phyloP scores from a whole-genome alignment of 2,113 vertebrate species.

The Bos javanicus region DNA sequence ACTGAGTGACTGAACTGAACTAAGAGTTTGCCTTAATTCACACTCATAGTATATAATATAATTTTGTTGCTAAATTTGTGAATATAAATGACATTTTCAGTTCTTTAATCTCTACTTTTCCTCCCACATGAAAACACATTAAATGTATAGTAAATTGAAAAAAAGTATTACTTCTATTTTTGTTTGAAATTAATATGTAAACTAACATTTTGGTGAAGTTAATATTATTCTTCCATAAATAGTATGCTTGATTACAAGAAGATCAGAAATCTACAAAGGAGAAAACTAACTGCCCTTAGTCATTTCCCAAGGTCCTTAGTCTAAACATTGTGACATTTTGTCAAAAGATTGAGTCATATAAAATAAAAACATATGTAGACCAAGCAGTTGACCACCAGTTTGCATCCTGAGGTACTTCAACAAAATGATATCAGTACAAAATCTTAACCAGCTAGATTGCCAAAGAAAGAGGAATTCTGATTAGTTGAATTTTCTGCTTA shows the following conservation, averaged over 20 bases:
- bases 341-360: not conserved
- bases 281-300: not conserved
- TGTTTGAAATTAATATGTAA: not conserved
- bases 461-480: not conserved
- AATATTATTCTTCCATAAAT: not conserved
- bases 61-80: not conserved
- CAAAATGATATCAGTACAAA: not conserved
- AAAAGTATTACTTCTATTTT: not conserved
- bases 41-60: not conserved
- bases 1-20: too few relatives aligned
- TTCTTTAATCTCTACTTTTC: not conserved
- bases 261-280: not conserved
- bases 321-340: not conserved
- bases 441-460: not conserved
- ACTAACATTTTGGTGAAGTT: not conserved
- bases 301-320: not conserved
- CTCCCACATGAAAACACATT: not conserved
- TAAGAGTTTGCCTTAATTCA: not conserved
- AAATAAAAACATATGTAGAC: not conserved
- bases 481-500: not conserved
- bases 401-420: not conserved
- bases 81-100: not conserved
- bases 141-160: not conserved
- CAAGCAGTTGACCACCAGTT: not conserved
- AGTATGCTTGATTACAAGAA: not conserved